A percentile compares a stretch with the other conserved stretches of the same genome.
phyloP scores from a whole-genome alignment of 53 echinoderm and acorn worm species.

The Hippasteria phrygiana region DNA sequence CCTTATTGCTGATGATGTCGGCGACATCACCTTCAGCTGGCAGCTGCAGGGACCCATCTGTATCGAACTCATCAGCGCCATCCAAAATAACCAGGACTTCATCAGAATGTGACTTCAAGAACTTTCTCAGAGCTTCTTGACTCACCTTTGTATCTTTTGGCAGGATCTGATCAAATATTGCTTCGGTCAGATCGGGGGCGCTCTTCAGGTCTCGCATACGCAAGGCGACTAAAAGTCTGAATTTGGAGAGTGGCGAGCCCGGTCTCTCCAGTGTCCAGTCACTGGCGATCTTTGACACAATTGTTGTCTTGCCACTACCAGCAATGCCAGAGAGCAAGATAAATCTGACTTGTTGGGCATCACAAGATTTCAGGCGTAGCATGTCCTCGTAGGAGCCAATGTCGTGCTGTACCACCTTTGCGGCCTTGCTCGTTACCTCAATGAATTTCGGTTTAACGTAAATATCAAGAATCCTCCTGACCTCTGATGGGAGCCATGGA shows the following conservation, averaged over 20 bases:
- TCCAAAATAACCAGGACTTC: conserved; percentile 55
- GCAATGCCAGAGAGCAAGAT: conserved; percentile 43
- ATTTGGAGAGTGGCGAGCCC: background rate
- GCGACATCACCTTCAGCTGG: conserved; percentile 6
- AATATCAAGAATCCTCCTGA: conserved; percentile 4
- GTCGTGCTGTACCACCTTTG: background rate
- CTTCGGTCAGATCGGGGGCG: conserved; percentile 36
- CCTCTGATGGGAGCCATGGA: conserved; percentile 47
- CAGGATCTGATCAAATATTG: conserved; percentile 54
- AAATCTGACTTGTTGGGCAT: background rate
- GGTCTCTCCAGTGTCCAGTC: conserved; percentile 54
- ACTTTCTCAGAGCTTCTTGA: background rate
- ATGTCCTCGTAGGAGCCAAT: conserved; percentile 7
- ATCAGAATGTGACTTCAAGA: conserved; percentile 21
- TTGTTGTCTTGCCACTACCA: conserved; percentile 67
- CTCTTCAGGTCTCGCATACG: conserved; percentile 36
- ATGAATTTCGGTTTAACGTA: conserved; percentile 22
- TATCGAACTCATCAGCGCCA: conserved; percentile 59
- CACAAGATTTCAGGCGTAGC: background rate
- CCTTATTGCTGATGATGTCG: conserved; percentile 22
- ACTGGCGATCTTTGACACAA: conserved; percentile 53
- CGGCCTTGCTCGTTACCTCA: background rate
- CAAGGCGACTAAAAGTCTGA: conserved; percentile 51
- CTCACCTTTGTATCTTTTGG: conserved; percentile 13
- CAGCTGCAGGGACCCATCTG: conserved; percentile 1